A percentile compares a stretch with the other conserved stretches of the same genome.
These are phyloP conservation scores for Notospermus geniculatus DNA, from an alignment of 1,140 invertebrate species.

Conservation along the genomic window DNA sequence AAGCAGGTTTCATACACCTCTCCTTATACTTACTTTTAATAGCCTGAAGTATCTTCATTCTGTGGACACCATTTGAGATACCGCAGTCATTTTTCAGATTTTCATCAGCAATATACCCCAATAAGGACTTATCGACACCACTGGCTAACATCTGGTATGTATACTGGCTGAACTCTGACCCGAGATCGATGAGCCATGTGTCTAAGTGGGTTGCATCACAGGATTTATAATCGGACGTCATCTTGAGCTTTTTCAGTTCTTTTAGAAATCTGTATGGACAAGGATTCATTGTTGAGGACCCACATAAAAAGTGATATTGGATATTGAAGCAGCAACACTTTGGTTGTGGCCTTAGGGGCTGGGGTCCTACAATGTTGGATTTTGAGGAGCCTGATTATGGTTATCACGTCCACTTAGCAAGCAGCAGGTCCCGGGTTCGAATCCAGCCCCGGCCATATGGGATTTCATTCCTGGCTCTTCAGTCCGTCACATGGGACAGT, in stretches of 20 bases:
- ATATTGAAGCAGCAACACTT: too few relatives aligned
- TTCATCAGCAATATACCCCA: slow-evolving; percentile 76
- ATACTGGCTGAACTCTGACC: slow-evolving; percentile 90
- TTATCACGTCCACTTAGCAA: too few relatives aligned
- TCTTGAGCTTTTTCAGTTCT: slow-evolving; percentile 91
- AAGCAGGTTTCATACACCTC: too few relatives aligned
- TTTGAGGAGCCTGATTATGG: too few relatives aligned
- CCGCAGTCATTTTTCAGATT: slow-evolving; percentile 85
- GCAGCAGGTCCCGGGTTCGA: too few relatives aligned
- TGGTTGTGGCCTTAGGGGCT: too few relatives aligned
- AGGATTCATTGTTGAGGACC: too few relatives aligned
- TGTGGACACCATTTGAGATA: slow-evolving; percentile 91
- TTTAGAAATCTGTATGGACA: slow-evolving; percentile 74
- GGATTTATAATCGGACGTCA: slow-evolving; percentile 95
- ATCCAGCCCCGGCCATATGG: too few relatives aligned
- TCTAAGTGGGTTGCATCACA: slow-evolving; percentile 89
- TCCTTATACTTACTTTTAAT: slow-evolving; percentile 69
- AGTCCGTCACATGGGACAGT: too few relatives aligned
- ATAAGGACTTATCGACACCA: slow-evolving; percentile 82
- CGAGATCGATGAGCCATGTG: slow-evolving; percentile 82
- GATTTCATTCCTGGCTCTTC: too few relatives aligned
- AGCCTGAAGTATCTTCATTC: slow-evolving; percentile 82
- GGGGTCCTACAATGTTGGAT: too few relatives aligned
- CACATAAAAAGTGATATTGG: too few relatives aligned
- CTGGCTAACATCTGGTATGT: slow-evolving; percentile 95